Evolutionary conservation across 53 echinoderm and acorn worm genomes (phyloP).

Genomic region (Zoroaster sp.): DNA sequence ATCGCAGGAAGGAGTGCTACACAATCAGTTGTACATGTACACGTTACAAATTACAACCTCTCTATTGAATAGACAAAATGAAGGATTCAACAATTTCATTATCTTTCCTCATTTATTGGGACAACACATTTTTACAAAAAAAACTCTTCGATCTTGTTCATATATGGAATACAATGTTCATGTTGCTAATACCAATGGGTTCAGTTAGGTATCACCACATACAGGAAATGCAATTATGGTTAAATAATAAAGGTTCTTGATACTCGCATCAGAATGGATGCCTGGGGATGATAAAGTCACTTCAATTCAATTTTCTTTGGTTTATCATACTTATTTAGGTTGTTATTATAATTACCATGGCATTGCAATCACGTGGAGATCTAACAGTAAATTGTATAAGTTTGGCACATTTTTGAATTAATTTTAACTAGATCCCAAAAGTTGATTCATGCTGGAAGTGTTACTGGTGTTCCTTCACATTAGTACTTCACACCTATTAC

Average conservation of each 20-base stretch:
- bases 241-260: too few relatives aligned
- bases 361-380: too few relatives aligned
- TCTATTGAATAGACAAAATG: too few relatives aligned
- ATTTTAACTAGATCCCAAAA: too few relatives aligned
- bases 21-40: too few relatives aligned
- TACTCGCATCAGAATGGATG: too few relatives aligned
- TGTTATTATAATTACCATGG: too few relatives aligned
- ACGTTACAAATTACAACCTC: too few relatives aligned
- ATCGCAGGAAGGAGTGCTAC: too few relatives aligned
- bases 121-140: slow-evolving; percentile 58
- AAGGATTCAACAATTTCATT: background rate
- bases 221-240: background rate
- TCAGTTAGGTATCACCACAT: background rate
- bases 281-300: background rate
- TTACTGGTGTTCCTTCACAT: background rate
- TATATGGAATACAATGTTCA: slow-evolving; percentile 43
- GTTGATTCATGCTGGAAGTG: background rate
- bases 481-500: background rate
- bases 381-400: background rate
- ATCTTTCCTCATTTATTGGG: slow-evolving; percentile 46
- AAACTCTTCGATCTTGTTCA: slow-evolving; percentile 16
- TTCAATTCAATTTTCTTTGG: background rate
- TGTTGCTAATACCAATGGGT: background rate
- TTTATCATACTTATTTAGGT: background rate
- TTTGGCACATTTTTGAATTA: background rate